Evolutionary conservation across 2,888 invertebrate species (phyloP).

Genomic region (Amiota mariae): DNA sequence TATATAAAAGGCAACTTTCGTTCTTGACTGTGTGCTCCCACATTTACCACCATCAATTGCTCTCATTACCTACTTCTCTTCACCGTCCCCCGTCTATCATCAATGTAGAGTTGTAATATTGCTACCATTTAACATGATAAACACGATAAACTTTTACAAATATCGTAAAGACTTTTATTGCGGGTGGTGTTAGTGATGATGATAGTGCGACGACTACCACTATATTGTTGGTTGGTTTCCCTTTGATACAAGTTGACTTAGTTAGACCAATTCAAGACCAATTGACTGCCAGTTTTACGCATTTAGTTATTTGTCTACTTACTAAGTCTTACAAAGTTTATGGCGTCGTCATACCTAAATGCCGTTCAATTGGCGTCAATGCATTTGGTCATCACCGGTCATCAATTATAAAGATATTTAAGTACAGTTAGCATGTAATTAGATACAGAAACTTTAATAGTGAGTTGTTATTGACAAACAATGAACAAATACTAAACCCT

Average conservation of each 20-base stretch:
- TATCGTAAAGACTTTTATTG: slow-evolving; percentile 67
- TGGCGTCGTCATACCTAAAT: not conserved
- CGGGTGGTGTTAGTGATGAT: slow-evolving; percentile 53
- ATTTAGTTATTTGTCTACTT: slow-evolving; percentile 49
- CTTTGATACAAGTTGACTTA: not conserved
- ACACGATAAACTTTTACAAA: slow-evolving; percentile 61
- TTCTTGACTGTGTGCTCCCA: no score
- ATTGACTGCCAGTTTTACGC: slow-evolving; percentile 60
- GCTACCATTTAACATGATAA: slow-evolving; percentile 5
- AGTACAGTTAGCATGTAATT: slow-evolving; percentile 67
- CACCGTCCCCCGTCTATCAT: slow-evolving; percentile 10
- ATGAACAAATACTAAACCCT: slow-evolving; percentile 45
- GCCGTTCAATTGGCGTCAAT: slow-evolving; percentile 39
- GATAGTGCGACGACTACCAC: no score
- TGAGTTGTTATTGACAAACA: not conserved
- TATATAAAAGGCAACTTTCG: no score
- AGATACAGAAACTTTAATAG: slow-evolving; percentile 37
- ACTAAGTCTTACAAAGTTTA: slow-evolving; percentile 24
- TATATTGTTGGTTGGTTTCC: no score
- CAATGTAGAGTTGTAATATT: no score
- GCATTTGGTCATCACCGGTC: slow-evolving; percentile 28
- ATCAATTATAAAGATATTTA: slow-evolving; percentile 68
- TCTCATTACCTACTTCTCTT: not conserved
- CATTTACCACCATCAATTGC: not conserved
- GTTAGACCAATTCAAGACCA: slow-evolving; percentile 22